phyloP scores from a whole-genome alignment of 2,888 invertebrate genomes.

The Nomada hirtipes region DNA sequence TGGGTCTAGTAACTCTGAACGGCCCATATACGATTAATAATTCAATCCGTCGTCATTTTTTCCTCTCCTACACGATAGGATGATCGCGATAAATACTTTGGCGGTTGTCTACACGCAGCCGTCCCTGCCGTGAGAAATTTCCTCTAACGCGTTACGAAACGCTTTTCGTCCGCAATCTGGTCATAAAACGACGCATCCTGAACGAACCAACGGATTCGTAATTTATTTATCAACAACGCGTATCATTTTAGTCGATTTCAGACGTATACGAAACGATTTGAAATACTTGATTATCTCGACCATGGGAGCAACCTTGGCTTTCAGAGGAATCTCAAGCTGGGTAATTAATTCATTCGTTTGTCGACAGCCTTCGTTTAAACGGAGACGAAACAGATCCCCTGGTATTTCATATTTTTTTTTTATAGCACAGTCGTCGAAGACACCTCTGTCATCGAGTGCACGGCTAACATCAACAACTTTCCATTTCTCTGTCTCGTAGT shows the following conservation, averaged over 20 bases:
- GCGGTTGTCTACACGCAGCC: background rate
- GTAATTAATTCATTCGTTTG: background rate
- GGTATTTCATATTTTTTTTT: no score
- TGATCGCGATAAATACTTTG: constrained; percentile 19
- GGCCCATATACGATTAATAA: constrained; percentile 46
- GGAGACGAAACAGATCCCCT: no score
- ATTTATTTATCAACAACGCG: background rate
- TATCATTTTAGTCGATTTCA: background rate
- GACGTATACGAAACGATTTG: background rate
- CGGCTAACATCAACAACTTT: constrained; percentile 19
- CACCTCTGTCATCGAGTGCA: background rate
- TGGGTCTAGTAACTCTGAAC: background rate
- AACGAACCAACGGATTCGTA: constrained; percentile 31
- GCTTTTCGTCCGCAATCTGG: constrained; percentile 10
- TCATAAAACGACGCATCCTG: background rate
- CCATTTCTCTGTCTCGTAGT: background rate
- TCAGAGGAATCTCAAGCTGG: background rate
- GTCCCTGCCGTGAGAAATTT: constrained; percentile 45
- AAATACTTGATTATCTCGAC: constrained; percentile 9
- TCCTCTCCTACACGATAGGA: background rate
- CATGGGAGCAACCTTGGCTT: constrained; percentile 5
- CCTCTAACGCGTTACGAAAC: constrained; percentile 5
- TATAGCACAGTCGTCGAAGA: background rate
- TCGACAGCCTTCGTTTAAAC: background rate
- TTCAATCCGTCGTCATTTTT: constrained; percentile 40